Conservation (phyloP, 2,113 vertebrate genomes). For the Psettodes erumei region DNA sequence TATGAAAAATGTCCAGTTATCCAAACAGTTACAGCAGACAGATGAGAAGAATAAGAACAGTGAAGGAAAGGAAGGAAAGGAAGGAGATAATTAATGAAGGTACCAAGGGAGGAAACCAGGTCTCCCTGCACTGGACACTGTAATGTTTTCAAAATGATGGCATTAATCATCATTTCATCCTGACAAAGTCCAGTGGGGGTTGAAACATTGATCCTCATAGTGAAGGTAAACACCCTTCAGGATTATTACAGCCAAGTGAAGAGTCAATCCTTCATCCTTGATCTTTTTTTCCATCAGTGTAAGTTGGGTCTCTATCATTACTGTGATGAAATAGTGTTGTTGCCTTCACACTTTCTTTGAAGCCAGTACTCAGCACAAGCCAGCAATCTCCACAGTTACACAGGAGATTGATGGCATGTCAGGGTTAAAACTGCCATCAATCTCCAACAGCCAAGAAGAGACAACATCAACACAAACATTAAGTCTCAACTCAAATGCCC, state of each 20-base stretch:
- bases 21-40: background rate
- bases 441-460: constrained; percentile 34
- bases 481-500: constrained; percentile 21
- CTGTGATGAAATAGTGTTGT: constrained; percentile 42
- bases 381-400: constrained; percentile 21
- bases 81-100: background rate
- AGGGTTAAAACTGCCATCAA: constrained; percentile 33
- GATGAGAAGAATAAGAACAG: background rate
- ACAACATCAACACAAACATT: constrained; percentile 32
- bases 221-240: constrained; percentile 47
- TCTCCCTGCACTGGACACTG: constrained; percentile 1
- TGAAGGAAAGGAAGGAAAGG: background rate
- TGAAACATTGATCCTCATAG: constrained; percentile 36
- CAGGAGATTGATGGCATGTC: constrained; percentile 49
- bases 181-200: constrained; percentile 1
- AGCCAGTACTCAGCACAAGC: constrained; percentile 1
- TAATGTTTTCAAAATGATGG: constrained; percentile 30
- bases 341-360: constrained; percentile 26
- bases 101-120: background rate
- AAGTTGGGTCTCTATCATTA: constrained; percentile 40
- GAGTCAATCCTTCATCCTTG: constrained; percentile 28
- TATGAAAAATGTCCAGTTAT: background rate
- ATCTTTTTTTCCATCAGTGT: background rate
- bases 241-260: constrained; percentile 24
- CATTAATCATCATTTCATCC: constrained; percentile 44